Percentiles rank a stretch among this genome's conserved stretches.
Evolutionary conservation across 2,888 invertebrate genomes (phyloP).

Genomic region (Phengaris alcon): DNA sequence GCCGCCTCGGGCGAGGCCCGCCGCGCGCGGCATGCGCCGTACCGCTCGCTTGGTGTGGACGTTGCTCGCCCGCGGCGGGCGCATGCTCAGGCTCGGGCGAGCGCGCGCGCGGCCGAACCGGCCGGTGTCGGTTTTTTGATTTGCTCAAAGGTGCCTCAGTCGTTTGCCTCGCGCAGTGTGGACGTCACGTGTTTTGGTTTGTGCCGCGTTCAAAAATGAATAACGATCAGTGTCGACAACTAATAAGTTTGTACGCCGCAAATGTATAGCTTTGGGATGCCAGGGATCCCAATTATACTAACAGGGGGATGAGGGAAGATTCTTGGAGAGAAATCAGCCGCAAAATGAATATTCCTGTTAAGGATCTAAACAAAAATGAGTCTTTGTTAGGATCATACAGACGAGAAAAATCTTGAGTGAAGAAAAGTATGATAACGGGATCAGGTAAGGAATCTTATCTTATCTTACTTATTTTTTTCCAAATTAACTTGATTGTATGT

Average conservation of each 20-base stretch:
- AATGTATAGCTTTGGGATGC: slow-evolving; percentile 1
- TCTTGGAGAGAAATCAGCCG: slow-evolving; percentile 38
- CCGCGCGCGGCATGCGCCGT: too few species aligned
- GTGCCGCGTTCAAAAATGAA: too few species aligned
- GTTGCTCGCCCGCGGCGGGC: too few species aligned
- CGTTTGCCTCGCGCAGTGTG: too few species aligned
- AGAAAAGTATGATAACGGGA: slow-evolving; percentile 27
- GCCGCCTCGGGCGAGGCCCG: too few species aligned
- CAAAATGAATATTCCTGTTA: not conserved
- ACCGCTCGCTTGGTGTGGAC: too few species aligned
- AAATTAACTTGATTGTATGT: slow-evolving; percentile 24
- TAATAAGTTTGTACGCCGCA: not conserved
- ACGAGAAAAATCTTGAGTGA: slow-evolving; percentile 29
- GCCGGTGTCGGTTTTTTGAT: too few species aligned
- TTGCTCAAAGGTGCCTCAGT: too few species aligned
- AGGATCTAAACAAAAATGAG: not conserved
- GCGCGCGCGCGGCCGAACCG: too few species aligned
- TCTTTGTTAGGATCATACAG: slow-evolving; percentile 25
- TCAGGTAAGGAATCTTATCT: not conserved
- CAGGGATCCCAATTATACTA: not conserved
- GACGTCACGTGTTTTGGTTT: too few species aligned
- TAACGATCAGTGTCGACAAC: not conserved
- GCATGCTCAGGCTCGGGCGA: too few species aligned
- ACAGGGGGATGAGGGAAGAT: slow-evolving; percentile 37
- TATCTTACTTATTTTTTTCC: not conserved